Conservation (phyloP, 2,113 vertebrate genomes). For the Euleptes europaea region DNA sequence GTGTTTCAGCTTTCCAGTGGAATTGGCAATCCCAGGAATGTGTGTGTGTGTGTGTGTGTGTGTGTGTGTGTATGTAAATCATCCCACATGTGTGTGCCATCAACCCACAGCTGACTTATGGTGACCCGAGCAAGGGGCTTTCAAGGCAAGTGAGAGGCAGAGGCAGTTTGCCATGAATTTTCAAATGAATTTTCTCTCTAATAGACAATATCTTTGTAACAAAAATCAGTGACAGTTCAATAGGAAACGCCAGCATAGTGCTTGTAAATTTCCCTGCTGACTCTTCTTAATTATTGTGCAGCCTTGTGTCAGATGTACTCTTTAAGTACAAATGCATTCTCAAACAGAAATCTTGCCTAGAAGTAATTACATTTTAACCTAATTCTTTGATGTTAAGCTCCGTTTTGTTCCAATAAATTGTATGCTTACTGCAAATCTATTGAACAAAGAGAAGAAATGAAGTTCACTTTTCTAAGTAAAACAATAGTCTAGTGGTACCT, state of each 20-base stretch:
- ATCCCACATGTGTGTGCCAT: no score
- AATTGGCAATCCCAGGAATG: no score
- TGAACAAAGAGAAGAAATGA: background rate
- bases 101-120: no score
- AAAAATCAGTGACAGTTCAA: background rate
- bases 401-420: background rate
- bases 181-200: slow-evolving; percentile 2
- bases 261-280: background rate
- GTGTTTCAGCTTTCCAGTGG: background rate
- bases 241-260: background rate
- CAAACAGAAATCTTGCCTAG: background rate
- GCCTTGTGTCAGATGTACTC: background rate
- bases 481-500: no score
- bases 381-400: background rate
- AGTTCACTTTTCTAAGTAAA: background rate
- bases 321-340: background rate
- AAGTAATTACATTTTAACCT: background rate
- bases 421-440: background rate
- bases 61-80: no score
- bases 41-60: no score
- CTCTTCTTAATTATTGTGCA: background rate
- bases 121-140: no score
- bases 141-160: no score
- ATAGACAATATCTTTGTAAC: slow-evolving; percentile 1
- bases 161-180: no score